Base-by-base conservation (phyloP, 2,888 invertebrate genomes). In the Nomada fabriciana region DNA sequence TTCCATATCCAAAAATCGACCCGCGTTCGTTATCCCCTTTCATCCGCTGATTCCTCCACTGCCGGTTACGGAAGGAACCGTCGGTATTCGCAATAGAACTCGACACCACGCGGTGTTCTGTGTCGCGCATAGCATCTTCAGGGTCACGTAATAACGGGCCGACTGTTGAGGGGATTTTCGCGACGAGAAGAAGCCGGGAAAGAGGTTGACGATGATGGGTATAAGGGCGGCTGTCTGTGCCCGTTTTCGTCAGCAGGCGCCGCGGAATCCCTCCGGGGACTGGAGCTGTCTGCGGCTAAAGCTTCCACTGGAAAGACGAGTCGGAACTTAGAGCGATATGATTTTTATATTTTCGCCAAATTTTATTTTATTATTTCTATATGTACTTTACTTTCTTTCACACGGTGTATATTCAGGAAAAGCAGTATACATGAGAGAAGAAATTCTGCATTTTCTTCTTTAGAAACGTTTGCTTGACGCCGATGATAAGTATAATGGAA, bases 151-250 rank as follows among this genome's bases (percentile, higher is more conserved):
- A 89, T 83, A 85, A 83, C 82, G 47, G 67, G 64, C 61, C 43
- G 78, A 23, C 29, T 70, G 78, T 67, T 63, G 61, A 71, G 67
- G 78, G 78, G 71, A 80, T 70, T 70, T 85, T 73, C 76, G 65
- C 60, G 65, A 23, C n/a, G 57, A 10, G 71, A 71, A 29, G 50
- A 43, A 36, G 36, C 36, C 59, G 80, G 81, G 81, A 84, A 87
- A 86, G 82, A 90, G 89, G 90, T 87, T 90, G 90, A 93, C 91
- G 92, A 92, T 91, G 93, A 93, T 92, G 93, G 92, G 91, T 91
- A 90, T 92, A 93, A 93, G 93, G 93, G 90, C 89, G 91, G 90
- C 90, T 93, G 93, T 93, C 93, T 90, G 87, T 86, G 84, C 87
- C 91, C 89, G 91, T 93, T 92, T 90, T 91, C 92, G 91, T 93